phyloP scores from a whole-genome alignment of 2,113 vertebrate genomes.

The Ophthalmolycus amberensis region DNA sequence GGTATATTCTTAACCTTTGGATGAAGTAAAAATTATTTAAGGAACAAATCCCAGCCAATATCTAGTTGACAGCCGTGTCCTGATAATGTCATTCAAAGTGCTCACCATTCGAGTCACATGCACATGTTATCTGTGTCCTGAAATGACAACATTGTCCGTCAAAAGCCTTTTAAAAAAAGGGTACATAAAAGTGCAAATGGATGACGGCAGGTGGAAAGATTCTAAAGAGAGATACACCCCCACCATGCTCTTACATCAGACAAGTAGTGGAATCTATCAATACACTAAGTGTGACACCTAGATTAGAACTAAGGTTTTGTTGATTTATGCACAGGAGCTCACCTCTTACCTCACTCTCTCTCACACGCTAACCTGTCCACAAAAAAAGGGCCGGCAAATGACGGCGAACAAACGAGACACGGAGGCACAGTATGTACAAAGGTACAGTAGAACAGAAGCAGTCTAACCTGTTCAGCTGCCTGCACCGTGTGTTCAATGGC shows the following conservation, averaged over 20 bases:
- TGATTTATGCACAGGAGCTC: not conserved
- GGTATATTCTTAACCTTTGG: not conserved
- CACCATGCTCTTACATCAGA: not conserved
- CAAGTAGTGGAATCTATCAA: not conserved
- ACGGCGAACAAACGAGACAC: not conserved
- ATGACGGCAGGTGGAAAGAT: not conserved
- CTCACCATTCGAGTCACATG: not conserved
- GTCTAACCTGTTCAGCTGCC: slow-evolving; percentile 74
- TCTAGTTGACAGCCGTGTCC: not conserved
- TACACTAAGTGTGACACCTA: not conserved
- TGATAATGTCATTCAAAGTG: not conserved
- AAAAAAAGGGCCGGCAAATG: not conserved
- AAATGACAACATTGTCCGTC: not conserved
- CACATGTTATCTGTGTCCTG: not conserved
- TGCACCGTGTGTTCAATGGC: slow-evolving; percentile 64
- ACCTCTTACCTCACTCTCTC: no score
- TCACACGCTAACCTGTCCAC: not conserved
- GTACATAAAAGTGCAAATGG: not conserved
- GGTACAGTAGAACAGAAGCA: not conserved
- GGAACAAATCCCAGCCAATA: not conserved
- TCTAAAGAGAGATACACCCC: not conserved
- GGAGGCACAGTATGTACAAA: not conserved
- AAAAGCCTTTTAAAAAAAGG: not conserved
- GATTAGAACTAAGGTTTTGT: not conserved
- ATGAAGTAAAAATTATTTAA: not conserved